Evolutionary conservation across 2,113 vertebrate species (phyloP).

Genomic region (Poicephalus meyeri): DNA sequence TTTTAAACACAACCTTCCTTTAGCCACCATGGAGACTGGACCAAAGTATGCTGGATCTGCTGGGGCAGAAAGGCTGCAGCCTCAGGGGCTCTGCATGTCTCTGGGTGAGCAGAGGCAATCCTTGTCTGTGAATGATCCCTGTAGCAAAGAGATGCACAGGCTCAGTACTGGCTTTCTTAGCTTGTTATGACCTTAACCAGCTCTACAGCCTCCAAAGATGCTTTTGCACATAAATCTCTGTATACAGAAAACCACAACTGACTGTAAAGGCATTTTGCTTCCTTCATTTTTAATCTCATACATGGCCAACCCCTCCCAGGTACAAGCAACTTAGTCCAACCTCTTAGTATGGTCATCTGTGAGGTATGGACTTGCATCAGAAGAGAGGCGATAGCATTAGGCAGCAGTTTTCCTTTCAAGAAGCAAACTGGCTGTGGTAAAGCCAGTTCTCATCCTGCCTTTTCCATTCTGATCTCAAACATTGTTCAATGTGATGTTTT

Average conservation of each 20-base stretch:
- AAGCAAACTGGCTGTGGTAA: neutral
- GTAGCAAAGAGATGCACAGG: neutral
- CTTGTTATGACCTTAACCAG: neutral
- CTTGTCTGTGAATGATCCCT: neutral
- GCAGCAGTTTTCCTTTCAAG: neutral
- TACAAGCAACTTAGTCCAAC: neutral
- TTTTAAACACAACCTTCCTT: neutral
- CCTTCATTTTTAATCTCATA: neutral
- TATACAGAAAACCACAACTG: neutral
- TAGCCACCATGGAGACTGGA: fast-evolving
- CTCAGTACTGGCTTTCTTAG: neutral
- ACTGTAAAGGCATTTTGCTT: neutral
- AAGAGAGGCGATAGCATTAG: neutral
- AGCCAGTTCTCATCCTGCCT: neutral
- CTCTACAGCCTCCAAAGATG: neutral
- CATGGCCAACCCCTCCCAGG: neutral
- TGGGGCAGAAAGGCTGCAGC: neutral
- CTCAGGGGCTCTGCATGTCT: neutral
- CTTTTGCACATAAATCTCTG: neutral
- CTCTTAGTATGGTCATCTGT: neutral
- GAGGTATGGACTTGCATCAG: neutral
- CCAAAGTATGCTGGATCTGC: neutral
- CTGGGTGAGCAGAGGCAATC: neutral
- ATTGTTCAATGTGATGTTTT: fast-evolving
- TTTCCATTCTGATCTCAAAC: neutral